phyloP scores from a whole-genome alignment of 1,140 invertebrate species.

The Rhagoletis pomonella region DNA sequence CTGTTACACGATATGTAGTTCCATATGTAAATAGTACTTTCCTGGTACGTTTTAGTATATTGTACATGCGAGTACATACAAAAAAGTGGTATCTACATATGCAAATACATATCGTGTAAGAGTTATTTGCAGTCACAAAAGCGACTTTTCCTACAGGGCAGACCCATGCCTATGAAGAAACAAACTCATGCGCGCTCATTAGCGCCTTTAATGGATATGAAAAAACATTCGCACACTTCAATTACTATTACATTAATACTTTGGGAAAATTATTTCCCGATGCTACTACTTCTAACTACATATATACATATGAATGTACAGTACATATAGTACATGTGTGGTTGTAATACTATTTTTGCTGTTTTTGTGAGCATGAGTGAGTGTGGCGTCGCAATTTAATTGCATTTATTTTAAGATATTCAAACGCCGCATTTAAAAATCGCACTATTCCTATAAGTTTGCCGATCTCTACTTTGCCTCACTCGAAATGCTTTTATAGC shows the following conservation, averaged over 20 bases:
- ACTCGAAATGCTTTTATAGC: neutral
- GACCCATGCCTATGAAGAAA: too few species aligned
- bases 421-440: constrained; percentile 42
- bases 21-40: too few species aligned
- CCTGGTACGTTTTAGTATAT: too few species aligned
- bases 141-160: too few species aligned
- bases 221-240: neutral
- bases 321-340: neutral
- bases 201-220: neutral
- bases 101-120: too few species aligned
- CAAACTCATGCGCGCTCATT: constrained; percentile 5
- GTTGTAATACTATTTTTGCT: neutral
- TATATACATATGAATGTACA: neutral
- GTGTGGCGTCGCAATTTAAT: constrained; percentile 43
- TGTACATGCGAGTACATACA: too few species aligned
- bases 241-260: neutral
- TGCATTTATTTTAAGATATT: constrained; percentile 41
- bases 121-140: too few species aligned
- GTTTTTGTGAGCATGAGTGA: constrained; percentile 2
- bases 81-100: too few species aligned
- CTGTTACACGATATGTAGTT: too few species aligned
- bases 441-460: constrained; percentile 11
- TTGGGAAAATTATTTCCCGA: neutral
- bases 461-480: neutral
- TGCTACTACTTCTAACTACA: neutral